Base-by-base conservation (phyloP, 2,888 invertebrate genomes). In the Bellardia pandia region DNA sequence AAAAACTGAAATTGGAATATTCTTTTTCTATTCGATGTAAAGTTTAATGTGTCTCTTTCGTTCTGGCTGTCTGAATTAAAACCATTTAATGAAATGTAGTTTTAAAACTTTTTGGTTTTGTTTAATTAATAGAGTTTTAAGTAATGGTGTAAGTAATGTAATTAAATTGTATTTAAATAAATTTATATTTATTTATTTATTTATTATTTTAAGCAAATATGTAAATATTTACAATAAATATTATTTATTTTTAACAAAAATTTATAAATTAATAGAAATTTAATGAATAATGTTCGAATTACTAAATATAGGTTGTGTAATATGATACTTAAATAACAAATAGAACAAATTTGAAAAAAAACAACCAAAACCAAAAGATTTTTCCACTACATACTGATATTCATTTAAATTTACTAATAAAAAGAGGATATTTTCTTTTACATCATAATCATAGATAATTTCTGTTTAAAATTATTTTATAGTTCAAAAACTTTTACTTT, bases 401-500 rank as follows among this genome's bases (percentile, higher is more conserved):
- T 37, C 42, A 45, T 45, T 2, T 7, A 45, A 45, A 45, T 45
- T 45, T 45, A 45, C 42, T 45, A 72, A 56, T 72, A 53, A 56
- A 56, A 23, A 23, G 13, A n/a, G 11, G n/a, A 56, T 40, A 42
- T 40, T 42, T 53, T 51, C 1, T n/a, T 9, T 69, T 51, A 40
- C 16, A 71, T 3, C 45, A 45, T 30, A 9, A 45, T 45, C 45
- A 5, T 30, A 60, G 60, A 74, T 74, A 74, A 74, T 45, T 60
- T n/a, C 6, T 8, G 1, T 33, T 3, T 37, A n/a, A 9, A 74
- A 45, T n/a, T 53, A 3, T 53, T 53, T 13, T 13, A 14, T n/a
- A 14, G 51, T 7, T 3, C 51, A n/a, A n/a, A 53, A 4, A 37
- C 6, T 1, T 37, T 3, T 37, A 37, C 6, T 37, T 37, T 6